Conservation (phyloP, 2,888 invertebrate genomes). For the Rutpela maculata region DNA sequence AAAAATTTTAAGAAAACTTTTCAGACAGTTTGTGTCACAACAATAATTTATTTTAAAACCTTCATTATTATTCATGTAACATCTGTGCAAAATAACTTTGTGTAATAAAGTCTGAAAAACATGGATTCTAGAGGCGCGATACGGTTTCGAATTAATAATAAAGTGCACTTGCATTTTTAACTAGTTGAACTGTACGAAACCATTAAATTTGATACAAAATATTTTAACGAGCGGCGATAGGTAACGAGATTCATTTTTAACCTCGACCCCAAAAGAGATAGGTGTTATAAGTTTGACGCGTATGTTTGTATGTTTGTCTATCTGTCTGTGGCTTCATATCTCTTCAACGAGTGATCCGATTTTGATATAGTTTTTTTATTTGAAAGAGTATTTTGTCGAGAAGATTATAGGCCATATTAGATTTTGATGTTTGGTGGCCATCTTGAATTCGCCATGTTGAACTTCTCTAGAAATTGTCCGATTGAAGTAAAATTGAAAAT, state of each 20-base stretch:
- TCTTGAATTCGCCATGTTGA: too few relatives aligned
- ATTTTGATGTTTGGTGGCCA: too few relatives aligned
- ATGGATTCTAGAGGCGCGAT: slow-evolving; percentile 9
- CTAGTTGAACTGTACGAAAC: background rate
- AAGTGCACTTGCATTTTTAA: background rate
- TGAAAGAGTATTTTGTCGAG: too few relatives aligned
- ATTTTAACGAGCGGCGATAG: background rate
- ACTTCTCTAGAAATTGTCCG: too few relatives aligned
- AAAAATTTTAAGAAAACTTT: slow-evolving; percentile 4
- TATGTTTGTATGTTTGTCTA: too few relatives aligned
- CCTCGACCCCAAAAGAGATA: too few relatives aligned
- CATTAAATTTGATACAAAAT: slow-evolving; percentile 21
- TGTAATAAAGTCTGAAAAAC: slow-evolving; percentile 26
- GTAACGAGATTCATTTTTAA: background rate
- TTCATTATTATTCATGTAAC: slow-evolving; percentile 35
- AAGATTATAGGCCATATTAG: too few relatives aligned
- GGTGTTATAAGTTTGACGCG: too few relatives aligned
- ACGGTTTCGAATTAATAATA: slow-evolving; percentile 21
- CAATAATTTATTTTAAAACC: slow-evolving; percentile 26
- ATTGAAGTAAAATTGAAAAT: too few relatives aligned
- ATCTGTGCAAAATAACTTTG: slow-evolving; percentile 34
- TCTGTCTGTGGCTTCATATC: too few relatives aligned
- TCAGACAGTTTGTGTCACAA: background rate
- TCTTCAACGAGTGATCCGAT: too few relatives aligned
- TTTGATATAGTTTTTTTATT: too few relatives aligned